These are phyloP conservation scores for Acipenser ruthenus DNA, from an alignment of 2,797 vertebrate genomes.

Conservation along the genomic window DNA sequence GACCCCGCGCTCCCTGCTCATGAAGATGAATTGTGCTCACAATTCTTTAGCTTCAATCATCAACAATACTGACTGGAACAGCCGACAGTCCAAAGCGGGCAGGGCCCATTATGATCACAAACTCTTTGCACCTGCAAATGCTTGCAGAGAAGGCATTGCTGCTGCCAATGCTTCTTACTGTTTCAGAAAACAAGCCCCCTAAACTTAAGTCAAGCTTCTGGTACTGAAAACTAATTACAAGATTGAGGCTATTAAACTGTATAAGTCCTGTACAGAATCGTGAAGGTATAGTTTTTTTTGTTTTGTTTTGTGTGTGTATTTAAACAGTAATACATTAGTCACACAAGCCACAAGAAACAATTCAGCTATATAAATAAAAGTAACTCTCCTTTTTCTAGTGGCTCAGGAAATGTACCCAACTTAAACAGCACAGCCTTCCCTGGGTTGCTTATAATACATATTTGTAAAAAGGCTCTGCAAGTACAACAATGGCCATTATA, in stretches of 20 bases:
- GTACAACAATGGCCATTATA: background rate
- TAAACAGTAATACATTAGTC: slow-evolving; percentile 71
- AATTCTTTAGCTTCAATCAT: slow-evolving; percentile 71
- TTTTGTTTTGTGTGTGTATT: slow-evolving; percentile 50
- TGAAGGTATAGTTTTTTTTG: background rate
- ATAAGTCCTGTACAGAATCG: background rate
- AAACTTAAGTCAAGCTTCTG: background rate
- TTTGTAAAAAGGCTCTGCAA: slow-evolving; percentile 24
- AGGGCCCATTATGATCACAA: slow-evolving; percentile 28
- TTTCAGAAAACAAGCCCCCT: slow-evolving; percentile 1
- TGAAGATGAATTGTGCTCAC: slow-evolving; percentile 72
- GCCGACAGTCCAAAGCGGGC: slow-evolving; percentile 44
- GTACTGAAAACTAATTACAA: background rate
- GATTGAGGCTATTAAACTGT: background rate
- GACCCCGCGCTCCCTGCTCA: slow-evolving; percentile 45
- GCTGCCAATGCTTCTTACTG: slow-evolving; percentile 22
- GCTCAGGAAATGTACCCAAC: slow-evolving; percentile 56
- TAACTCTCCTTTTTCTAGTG: slow-evolving; percentile 52
- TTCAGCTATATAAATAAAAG: slow-evolving; percentile 68
- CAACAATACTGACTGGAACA: slow-evolving; percentile 53
- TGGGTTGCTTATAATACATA: slow-evolving; percentile 47
- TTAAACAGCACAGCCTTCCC: slow-evolving; percentile 64
- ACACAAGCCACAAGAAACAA: slow-evolving; percentile 55
- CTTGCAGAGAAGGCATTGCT: slow-evolving; percentile 30
- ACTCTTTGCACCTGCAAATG: slow-evolving; percentile 21